Base-by-base conservation (phyloP, 1,140 invertebrate species). In the Nautilus pompilius region DNA sequence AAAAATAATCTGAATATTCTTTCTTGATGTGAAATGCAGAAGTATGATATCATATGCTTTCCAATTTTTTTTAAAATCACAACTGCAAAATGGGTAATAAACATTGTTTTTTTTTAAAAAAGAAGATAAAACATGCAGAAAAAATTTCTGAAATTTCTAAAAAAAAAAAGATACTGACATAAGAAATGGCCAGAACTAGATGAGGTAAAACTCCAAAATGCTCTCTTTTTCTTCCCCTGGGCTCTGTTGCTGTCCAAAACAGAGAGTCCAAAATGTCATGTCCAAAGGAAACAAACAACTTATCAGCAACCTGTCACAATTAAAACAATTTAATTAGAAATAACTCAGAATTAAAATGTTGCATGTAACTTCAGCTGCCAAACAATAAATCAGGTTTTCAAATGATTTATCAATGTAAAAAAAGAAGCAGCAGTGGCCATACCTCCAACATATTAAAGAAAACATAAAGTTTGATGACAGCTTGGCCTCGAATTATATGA, bases 371-470 rank as follows among this genome's bases (percentile, higher is more conserved):
- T n/a, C 13, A 17, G 13, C 26, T 15, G 29, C 22, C 6, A 56
- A 56, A 28, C n/a, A 20, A 36, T 30, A 13, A 17, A 26, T 55
- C 13, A 29, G 26, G 6, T 26, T 6, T 20, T 29, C 5, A 55
- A 55, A 29, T 10, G 13, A 22, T 29, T 10, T 10, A 17, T 4
- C 8, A 2, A 41, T 56, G 36, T 10, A 20, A 62, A 30, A 56
- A 54, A 57, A 51, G 36, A 10, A 53, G 30, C 1, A 32, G 5
- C n/a, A 53, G 20, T 15, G 13, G 58, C 61, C 77, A 76, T 80
- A 90, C 96, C 86, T 99, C 98, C 55, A 99, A 84, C 95, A 99
- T 99, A 84, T 99, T 99, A 81, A 96, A 99, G 84, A 99, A 98
- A 79, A 99, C 96, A 80, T 99, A 99, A 53, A 99, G 84, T 80